Base-by-base conservation (phyloP, 1,140 invertebrate species). In the Chrysopa pallens region DNA sequence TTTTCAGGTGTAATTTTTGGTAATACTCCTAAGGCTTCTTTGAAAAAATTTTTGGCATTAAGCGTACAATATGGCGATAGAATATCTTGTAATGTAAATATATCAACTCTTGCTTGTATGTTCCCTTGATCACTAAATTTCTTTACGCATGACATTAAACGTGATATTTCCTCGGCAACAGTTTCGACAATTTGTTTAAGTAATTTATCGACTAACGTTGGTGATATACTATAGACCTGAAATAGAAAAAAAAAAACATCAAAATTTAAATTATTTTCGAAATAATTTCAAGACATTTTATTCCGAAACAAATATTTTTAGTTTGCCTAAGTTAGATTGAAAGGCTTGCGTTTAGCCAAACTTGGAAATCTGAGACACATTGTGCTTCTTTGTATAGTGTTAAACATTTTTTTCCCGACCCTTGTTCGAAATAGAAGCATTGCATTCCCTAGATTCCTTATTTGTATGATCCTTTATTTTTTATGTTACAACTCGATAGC, bases 181-280 rank as follows among this genome's bases (percentile, higher is more conserved):
- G 80, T 88, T 64, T 93, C 82, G 12, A 91, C 79, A 43, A 95
- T 84, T 53, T 86, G 81, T 13, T 76, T 78, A 50, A 94, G 67
- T 23, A 94, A 81, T 27, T 73, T 69, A 6, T 73, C 62, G 23
- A 89, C 65, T 51, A 91, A 65, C 29, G 72, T 69, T 17, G 86
- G 84, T 27, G 84, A 86, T 8, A 93, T 78, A 36, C 78, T 72
- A 54, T 80, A 80, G 29, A 85, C 79, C 80, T 84, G 47, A 9
- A 52, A 48, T 50, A 45, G 46, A 40, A 40, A 40, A 40, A 47
- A 36, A 2, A 23, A 43, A 42, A 28, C 29, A 40, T 15, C 28
- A 35, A 38, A 39, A 23, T 28, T 14, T n/a, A 35, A 6, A 12
- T 29, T 39, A 29, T 11, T 23, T 11, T 8, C 39, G 7, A 23